Evolutionary conservation across 37 sponge, comb jelly and placozoan genomes (phyloP).

Genomic region (Amphimedon queenslandica): DNA sequence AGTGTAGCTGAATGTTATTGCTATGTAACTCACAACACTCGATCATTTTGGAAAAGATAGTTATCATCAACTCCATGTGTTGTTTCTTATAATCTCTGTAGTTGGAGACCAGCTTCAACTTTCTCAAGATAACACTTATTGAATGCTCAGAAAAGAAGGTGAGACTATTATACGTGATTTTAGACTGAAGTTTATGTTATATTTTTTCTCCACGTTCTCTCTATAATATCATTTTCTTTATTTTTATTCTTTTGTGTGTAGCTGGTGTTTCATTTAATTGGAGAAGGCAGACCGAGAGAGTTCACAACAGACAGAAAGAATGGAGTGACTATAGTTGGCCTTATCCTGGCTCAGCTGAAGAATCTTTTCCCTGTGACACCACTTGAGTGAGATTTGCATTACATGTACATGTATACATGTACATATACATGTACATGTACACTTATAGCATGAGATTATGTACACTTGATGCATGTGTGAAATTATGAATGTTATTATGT

Average conservation of each 20-base stretch:
- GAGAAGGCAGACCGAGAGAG: constrained; percentile 46
- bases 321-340: constrained; percentile 40
- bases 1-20: neutral
- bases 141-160: constrained; percentile 48
- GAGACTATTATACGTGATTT: no score
- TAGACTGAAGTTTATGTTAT: no score
- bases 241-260: no score
- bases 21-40: neutral
- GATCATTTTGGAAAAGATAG: no score
- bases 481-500: neutral
- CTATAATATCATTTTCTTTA: no score
- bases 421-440: no score
- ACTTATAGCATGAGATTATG: neutral
- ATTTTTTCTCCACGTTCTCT: no score
- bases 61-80: no score
- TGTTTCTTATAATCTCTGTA: neutral
- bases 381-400: constrained; percentile 43
- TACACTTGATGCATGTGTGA: no score
- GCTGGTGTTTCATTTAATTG: constrained; percentile 47
- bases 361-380: constrained; percentile 67
- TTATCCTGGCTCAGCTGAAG: constrained; percentile 69
- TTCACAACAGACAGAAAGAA: constrained; percentile 36
- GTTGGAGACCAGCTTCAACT: constrained; percentile 69
- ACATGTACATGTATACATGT: neutral
- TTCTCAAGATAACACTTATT: constrained; percentile 41